Evolutionary conservation across 2,888 invertebrate genomes (phyloP), one percentile per base, ranked within the genome.

Genomic region (Leptinotarsa tumamoca): DNA sequence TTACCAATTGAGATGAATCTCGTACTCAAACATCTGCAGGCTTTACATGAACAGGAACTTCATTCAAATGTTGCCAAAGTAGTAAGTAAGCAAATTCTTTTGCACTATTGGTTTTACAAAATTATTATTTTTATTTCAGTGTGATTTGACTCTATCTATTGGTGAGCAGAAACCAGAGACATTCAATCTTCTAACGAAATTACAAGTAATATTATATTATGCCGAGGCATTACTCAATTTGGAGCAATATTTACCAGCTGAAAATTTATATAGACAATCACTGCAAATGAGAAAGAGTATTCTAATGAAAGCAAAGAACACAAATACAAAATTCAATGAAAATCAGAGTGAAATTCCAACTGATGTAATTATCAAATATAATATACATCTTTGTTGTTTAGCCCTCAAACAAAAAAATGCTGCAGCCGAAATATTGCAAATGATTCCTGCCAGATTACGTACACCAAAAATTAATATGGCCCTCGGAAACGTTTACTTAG

Each of bases 401-500:
- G 92, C 93, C 79, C 87, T 93, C 79, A 93, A 93, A 76, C 92
- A 94, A 81, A 90, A 90, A 50, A 89, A 90, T 78, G 91, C 93
- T 86, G 95, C 91, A 4, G 85, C 90, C 27, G 90, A 90, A 82
- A 88, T 91, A n/a, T 83, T 91, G 43, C 90, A 91, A 84, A 89
- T 89, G 79, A 90, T 91, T 67, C 91, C 93, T 27, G 92, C 91
- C 0, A 93, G 94, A 84, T 91, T 92, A 72, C 89, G 95, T 73
- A 92, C 92, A 27, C 90, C 94, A 0, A 93, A 94, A 86, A 91
- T 95, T 4, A 94, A 95, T 84, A 92, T 95, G 91, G 92, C 95
- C 15, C 86, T 96, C 71, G 95, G 93, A 5, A 92, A 93, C 85
- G 89, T 95, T 80, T 94, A 94, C 82, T 92, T 92, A 82, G 91